Base-by-base conservation (phyloP, 2,888 invertebrate genomes). In the Lithophane leautieri region DNA sequence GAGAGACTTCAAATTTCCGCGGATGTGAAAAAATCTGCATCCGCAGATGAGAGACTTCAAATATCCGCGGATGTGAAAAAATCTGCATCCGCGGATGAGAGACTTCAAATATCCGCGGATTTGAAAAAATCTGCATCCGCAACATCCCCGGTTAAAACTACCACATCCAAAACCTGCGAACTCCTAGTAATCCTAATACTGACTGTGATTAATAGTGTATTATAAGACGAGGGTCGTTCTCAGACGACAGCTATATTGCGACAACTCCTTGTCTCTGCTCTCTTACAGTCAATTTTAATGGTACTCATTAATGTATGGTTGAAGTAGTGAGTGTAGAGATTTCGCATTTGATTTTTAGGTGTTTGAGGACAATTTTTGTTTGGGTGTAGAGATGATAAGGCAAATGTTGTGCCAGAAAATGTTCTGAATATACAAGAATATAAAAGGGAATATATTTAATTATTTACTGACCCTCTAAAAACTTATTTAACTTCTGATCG, bases 121-220 rank as follows among this genome's bases (percentile, higher is more conserved):
- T n/a, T n/a, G n/a, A n/a, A n/a, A n/a, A n/a, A n/a, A n/a, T n/a
- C n/a, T n/a, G n/a, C n/a, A n/a, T n/a, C n/a, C n/a, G n/a, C n/a
- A n/a, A n/a, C n/a, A n/a, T n/a, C n/a, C n/a, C n/a, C n/a, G n/a
- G 34, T 6, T 6, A 34, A 19, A 65, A 12, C 1, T 22, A 12
- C 87, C 91, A 19, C 66, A 84, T 90, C 89, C 75, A 83, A 66
- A 47, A 4, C 12, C 4, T 63, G 28, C 1, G 14, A 22, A 28
- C 62, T 81, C 65, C 71, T 9, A 47, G 61, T 61, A 79, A 73
- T 81, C 83, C 89, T 91, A 90, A 92, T 91, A 91, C 90, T 74
- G 78, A 73, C 88, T 82, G 91, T 94, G 93, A 94, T 94, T 92
- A 93, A 94, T 94, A 87, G 91, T 84, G 84, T 81, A 88, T 87